Base-by-base conservation (phyloP, 2,113 vertebrate genomes). In the Alethe castanea region DNA sequence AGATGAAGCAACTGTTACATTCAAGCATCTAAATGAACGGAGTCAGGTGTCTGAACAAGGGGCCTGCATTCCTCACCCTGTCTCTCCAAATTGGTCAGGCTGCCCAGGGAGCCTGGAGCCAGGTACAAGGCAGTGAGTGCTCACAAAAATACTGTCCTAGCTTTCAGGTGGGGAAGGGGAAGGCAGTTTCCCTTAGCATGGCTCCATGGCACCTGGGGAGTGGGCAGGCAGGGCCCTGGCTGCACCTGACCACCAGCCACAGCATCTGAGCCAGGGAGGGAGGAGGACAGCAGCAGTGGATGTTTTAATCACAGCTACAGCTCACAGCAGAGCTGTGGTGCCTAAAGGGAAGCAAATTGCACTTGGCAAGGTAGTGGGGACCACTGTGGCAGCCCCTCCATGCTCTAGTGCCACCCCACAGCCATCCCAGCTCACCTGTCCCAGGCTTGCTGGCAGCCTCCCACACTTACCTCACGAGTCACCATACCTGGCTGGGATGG, bases 1-100 rank as follows among this genome's bases (percentile, higher is more conserved):
- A 95, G 94, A 97, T 86, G 83, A 96, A 96, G 76, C 53, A 76
- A 96, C 66, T 90, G 90, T 95, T 96, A 94, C 90, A 92, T 66
- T 79, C 90, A 73, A 96, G 74, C 85, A 82, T 71, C 59, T 77
- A 84, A 90, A 91, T 80, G 45, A 93, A 95, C 93, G 59, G 87
- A 93, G 77, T 74, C 73, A 81, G 65, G 61, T 52, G 4, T 87
- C 38, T 81, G 81, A 94, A 83, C 23, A 56, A 1, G 5, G 52
- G 94, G 35, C 19, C 74, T 87, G 44, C 1, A 2, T 76, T 90
- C 64, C 71, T 92, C 47, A 36, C 61, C 52, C 44, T 45, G 42
- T 87, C 45, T 60, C 64, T 93, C 64, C 53, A 38, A 86, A 85
- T 0, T 19, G 54, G 17, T 31, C 0, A 0, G 54, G 52, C 59